Percentiles rank a stretch among this genome's conserved stretches.
These are phyloP conservation scores for Leptocoma aspasia DNA, from an alignment of 2,113 vertebrate species.

Conservation along the genomic window DNA sequence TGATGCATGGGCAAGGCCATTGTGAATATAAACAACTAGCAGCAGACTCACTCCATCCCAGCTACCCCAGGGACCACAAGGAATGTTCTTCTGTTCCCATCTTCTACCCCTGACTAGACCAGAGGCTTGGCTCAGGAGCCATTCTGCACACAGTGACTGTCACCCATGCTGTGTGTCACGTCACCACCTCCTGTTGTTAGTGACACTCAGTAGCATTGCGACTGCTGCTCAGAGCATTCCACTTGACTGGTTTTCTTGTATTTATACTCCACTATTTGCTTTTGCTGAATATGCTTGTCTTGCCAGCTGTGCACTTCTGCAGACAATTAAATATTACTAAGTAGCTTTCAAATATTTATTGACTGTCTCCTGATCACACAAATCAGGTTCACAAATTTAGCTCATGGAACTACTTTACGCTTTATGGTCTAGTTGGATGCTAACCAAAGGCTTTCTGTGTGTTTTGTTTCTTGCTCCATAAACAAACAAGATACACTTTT, in stretches of 20 bases:
- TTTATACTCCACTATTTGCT: background rate
- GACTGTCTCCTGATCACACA: background rate
- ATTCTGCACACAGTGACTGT: rapidly evolving
- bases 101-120: background rate
- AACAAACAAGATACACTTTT: constrained; percentile 3
- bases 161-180: background rate
- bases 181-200: background rate
- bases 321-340: background rate
- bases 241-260: background rate
- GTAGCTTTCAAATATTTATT: constrained; percentile 10
- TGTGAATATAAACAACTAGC: background rate
- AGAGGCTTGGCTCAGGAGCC: background rate
- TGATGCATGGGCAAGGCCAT: background rate
- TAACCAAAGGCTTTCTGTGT: background rate
- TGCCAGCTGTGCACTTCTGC: background rate
- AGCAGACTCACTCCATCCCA: background rate
- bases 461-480: background rate
- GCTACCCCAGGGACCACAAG: background rate
- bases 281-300: background rate
- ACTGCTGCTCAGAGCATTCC: background rate
- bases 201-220: rapidly evolving
- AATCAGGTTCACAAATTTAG: background rate
- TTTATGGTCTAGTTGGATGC: background rate
- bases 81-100: background rate
- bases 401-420: background rate